Evolutionary conservation across 53 echinoderm and acorn worm genomes (phyloP).

Genomic region (Holothuria scabra): DNA sequence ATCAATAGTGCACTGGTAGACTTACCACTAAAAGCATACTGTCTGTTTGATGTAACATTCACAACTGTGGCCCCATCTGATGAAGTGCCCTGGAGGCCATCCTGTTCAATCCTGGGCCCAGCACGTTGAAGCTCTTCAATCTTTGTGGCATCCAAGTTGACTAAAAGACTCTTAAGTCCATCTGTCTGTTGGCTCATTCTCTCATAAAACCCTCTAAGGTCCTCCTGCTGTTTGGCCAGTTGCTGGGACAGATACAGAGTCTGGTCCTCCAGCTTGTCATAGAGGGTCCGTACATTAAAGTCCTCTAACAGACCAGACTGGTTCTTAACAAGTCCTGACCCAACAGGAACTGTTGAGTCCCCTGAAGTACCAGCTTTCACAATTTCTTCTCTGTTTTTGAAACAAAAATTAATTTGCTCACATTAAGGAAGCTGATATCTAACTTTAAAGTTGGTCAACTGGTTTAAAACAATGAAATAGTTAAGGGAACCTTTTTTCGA

Average conservation of each 20-base stretch:
- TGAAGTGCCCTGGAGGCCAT: conserved; percentile 44
- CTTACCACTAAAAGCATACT: conserved; percentile 65
- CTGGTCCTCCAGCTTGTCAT: conserved; percentile 98
- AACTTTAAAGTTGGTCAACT: no score
- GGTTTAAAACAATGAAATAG: no score
- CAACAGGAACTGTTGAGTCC: conserved; percentile 64
- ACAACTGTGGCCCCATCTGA: conserved; percentile 52
- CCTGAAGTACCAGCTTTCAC: conserved; percentile 73
- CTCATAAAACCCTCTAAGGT: conserved; percentile 93
- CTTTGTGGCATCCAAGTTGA: conserved; percentile 83
- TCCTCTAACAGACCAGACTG: conserved; percentile 78
- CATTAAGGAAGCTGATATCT: no score
- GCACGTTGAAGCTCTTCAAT: conserved; percentile 71
- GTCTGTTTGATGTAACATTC: conserved; percentile 65
- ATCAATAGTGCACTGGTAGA: no score
- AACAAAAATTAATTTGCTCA: not conserved
- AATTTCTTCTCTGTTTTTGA: conserved; percentile 75
- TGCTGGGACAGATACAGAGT: conserved; percentile 92
- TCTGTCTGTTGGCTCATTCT: conserved; percentile 98
- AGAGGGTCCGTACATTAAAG: conserved; percentile 95
- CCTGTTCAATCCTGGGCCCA: conserved; percentile 49
- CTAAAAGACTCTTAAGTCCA: conserved; percentile 89
- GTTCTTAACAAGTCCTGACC: conserved; percentile 53
- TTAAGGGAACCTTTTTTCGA: no score
- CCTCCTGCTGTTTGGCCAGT: conserved; percentile 96